A percentile compares a stretch with the other conserved stretches of the same genome.
Evolutionary conservation across 2,888 invertebrate species (phyloP).

Genomic region (Harmothoe impar): DNA sequence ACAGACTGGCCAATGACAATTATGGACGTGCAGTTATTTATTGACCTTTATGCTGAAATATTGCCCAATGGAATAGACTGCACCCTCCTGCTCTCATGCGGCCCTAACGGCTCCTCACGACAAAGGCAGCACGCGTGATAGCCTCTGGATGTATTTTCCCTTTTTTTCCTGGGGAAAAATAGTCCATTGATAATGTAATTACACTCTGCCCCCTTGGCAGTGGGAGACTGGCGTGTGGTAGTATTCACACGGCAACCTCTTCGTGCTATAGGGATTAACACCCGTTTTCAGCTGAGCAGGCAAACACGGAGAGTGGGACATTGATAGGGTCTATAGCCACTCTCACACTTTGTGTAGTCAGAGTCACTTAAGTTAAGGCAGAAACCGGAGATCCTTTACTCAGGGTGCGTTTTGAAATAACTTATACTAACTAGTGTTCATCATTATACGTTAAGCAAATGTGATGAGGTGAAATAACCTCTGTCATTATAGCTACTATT

Average conservation of each 20-base stretch:
- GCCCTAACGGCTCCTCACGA: neutral
- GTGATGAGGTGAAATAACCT: too few species aligned
- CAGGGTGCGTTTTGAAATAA: too few species aligned
- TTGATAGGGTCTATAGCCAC: neutral
- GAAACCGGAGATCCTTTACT: too few species aligned
- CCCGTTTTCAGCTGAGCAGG: neutral
- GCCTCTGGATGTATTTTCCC: neutral
- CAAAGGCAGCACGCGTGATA: neutral
- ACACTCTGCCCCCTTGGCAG: neutral
- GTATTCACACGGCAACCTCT: neutral
- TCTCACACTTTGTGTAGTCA: too few species aligned
- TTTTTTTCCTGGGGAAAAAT: neutral
- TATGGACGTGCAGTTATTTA: too few species aligned
- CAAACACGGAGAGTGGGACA: neutral
- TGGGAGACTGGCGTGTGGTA: neutral
- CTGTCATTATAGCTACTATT: too few species aligned
- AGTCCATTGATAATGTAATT: conserved; percentile 34
- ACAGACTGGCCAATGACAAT: too few species aligned
- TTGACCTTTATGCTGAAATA: too few species aligned
- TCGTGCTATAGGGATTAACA: neutral
- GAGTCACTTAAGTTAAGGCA: too few species aligned
- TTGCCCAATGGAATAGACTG: neutral
- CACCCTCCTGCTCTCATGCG: neutral
- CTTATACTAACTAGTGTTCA: too few species aligned
- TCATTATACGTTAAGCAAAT: too few species aligned